These are phyloP conservation scores for Montipora foliosa DNA, from an alignment of 64 coral and sea anemone genomes.

Conservation along the genomic window DNA sequence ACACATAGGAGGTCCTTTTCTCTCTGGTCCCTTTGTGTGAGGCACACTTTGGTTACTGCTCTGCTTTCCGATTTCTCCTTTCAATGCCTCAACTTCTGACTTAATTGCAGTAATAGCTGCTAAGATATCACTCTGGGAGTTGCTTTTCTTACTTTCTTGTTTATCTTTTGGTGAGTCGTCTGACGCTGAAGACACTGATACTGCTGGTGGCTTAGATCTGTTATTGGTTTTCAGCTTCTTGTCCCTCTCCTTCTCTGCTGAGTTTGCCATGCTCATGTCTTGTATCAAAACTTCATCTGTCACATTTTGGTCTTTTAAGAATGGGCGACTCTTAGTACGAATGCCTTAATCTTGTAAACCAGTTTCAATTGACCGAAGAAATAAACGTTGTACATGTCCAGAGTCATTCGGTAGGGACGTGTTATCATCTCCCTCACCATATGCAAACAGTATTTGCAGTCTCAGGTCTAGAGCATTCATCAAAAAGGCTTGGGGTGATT, in stretches of 20 bases:
- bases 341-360: slow-evolving; percentile 75
- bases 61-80: slow-evolving; percentile 43
- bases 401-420: slow-evolving; percentile 17
- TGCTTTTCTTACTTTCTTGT: slow-evolving; percentile 16
- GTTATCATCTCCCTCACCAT: neutral
- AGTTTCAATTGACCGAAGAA: slow-evolving; percentile 64
- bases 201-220: neutral
- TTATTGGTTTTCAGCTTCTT: slow-evolving; percentile 56
- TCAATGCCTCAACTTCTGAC: slow-evolving; percentile 56
- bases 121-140: slow-evolving; percentile 46
- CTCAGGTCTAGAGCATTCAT: too few species aligned
- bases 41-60: neutral
- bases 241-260: slow-evolving; percentile 72
- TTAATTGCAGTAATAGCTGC: slow-evolving; percentile 68
- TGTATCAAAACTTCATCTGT: slow-evolving; percentile 68
- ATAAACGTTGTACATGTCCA: slow-evolving; percentile 52
- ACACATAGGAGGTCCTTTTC: too few species aligned
- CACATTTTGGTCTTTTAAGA: slow-evolving; percentile 66
- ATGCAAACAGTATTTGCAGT: neutral
- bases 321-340: slow-evolving; percentile 69
- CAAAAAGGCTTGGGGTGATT: too few species aligned
- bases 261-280: slow-evolving; percentile 56
- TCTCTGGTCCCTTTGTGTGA: too few species aligned
- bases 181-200: slow-evolving; percentile 39
- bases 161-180: slow-evolving; percentile 13